Base-by-base conservation (phyloP, 2,888 invertebrate genomes). In the Rhamphomyia laevipes region DNA sequence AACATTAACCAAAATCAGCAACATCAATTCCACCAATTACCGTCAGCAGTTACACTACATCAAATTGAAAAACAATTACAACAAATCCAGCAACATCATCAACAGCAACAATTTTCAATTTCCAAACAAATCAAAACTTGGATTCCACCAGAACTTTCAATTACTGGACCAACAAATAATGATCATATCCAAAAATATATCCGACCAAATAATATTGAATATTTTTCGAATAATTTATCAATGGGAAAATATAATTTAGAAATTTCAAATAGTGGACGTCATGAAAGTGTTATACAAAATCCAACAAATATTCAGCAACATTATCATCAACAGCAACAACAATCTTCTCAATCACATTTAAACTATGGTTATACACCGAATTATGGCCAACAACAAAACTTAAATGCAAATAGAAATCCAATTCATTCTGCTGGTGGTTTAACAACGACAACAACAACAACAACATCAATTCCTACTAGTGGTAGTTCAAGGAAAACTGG, bases 401-500 rank as follows among this genome's bases (percentile, higher is more conserved):
- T 10, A 11, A 3, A 9, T 13, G n/a, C 3, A 13, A n/a, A 2
- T 35, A 35, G 49, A 45, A 11, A 51, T 3, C 1, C 49, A 49
- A 27, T 23, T 6, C 4, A 13, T 7, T n/a, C 12, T 30, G 35
- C 18, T 18, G 46, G 47, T 21, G 37, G 51, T n/a, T 48, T 51
- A 21, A 11, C 47, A 11, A 21, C 43, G 10, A 21, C 15, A 6
- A 12, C 27, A 9, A 13, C 18, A 23, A 7, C 23, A 9, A 23
- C n/a, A 21, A 46, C 30, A 44, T 43, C 35, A 35, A 5, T 41
- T 43, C 38, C 41, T 38, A 13, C 16, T 17, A 35, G 46, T 46
- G 5, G 45, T 37, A 30, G 27, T 15, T 58, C 56, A 58, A 71
- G 76, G 57, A 83, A 82, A 63, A 74, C 77, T 48, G 79, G 81